Conservation (phyloP, 2,888 invertebrate genomes). For the Drosophila colorata region DNA sequence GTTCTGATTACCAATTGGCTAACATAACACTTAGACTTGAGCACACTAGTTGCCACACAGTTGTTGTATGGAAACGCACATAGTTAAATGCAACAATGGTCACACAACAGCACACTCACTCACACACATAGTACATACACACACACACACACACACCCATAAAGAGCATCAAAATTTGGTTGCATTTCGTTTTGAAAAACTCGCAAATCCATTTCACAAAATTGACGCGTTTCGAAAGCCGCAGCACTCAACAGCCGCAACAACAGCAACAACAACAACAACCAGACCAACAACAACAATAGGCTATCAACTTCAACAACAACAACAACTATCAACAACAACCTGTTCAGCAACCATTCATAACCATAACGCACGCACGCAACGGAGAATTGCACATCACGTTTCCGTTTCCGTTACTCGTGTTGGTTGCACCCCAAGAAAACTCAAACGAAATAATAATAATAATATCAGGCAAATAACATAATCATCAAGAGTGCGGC, state of each 20-base stretch:
- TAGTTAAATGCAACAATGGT: slow-evolving; percentile 30
- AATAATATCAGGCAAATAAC: slow-evolving; percentile 4
- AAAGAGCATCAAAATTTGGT: slow-evolving; percentile 46
- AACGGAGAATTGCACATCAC: slow-evolving; percentile 52
- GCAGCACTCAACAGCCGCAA: slow-evolving; percentile 47
- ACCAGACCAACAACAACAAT: slow-evolving; percentile 25
- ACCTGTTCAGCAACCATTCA: slow-evolving; percentile 46
- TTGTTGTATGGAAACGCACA: slow-evolving; percentile 24
- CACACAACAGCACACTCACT: slow-evolving; percentile 10
- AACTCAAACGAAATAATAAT: slow-evolving; percentile 1
- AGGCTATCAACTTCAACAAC: slow-evolving; percentile 24
- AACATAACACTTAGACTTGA: slow-evolving; percentile 27
- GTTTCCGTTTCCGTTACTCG: slow-evolving; percentile 46
- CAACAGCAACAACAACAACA: slow-evolving; percentile 28
- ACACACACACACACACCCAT: slow-evolving; percentile 8
- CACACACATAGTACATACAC: not conserved
- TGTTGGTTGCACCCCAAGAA: slow-evolving; percentile 40
- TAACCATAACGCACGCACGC: slow-evolving; percentile 62
- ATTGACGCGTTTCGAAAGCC: slow-evolving; percentile 47
- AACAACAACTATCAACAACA: slow-evolving; percentile 25
- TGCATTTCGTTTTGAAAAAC: slow-evolving; percentile 39
- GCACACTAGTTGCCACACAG: slow-evolving; percentile 12
- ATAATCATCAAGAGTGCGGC: slow-evolving; percentile 28
- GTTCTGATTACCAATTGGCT: slow-evolving; percentile 40
- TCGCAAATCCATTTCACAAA: slow-evolving; percentile 37